Evolutionary conservation across 2,888 invertebrate species (phyloP).

Genomic region (Stenodera caucasica): DNA sequence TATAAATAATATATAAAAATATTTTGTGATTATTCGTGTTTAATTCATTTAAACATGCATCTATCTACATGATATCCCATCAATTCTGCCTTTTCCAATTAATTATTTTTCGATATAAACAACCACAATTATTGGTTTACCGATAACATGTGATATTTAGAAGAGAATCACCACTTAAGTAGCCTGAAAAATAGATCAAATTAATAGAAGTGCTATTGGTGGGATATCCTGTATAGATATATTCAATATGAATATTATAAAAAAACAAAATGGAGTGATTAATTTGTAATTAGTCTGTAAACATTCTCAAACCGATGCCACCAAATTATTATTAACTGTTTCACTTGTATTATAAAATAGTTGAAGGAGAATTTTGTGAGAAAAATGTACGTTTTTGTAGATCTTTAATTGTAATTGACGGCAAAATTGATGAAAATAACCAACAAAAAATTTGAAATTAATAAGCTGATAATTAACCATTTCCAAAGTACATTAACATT

Average conservation of each 20-base stretch:
- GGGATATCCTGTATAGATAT: background rate
- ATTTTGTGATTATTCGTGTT: slow-evolving; percentile 23
- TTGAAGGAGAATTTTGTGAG: slow-evolving; percentile 9
- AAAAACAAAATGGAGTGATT: slow-evolving; percentile 37
- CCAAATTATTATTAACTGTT: slow-evolving; percentile 28
- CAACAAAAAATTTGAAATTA: no score
- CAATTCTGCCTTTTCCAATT: no score
- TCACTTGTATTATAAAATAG: slow-evolving; percentile 31
- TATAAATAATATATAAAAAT: slow-evolving; percentile 18
- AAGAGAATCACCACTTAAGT: no score
- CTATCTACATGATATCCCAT: background rate
- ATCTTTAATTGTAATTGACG: slow-evolving; percentile 35
- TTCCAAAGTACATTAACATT: slow-evolving; percentile 28
- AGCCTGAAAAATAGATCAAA: no score
- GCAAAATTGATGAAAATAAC: slow-evolving; percentile 13
- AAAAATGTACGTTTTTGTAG: slow-evolving; percentile 41
- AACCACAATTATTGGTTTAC: no score
- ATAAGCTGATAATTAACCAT: no score
- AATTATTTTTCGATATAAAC: no score
- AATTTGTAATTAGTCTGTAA: slow-evolving; percentile 33
- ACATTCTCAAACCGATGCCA: slow-evolving; percentile 34
- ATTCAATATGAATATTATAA: background rate
- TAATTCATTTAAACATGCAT: slow-evolving; percentile 8
- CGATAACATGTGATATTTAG: no score
- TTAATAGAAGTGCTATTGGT: background rate